Evolutionary conservation across 2,797 vertebrate genomes (phyloP), one percentile per base, ranked within the genome.

Genomic region (Neopelma chrysocephalum): DNA sequence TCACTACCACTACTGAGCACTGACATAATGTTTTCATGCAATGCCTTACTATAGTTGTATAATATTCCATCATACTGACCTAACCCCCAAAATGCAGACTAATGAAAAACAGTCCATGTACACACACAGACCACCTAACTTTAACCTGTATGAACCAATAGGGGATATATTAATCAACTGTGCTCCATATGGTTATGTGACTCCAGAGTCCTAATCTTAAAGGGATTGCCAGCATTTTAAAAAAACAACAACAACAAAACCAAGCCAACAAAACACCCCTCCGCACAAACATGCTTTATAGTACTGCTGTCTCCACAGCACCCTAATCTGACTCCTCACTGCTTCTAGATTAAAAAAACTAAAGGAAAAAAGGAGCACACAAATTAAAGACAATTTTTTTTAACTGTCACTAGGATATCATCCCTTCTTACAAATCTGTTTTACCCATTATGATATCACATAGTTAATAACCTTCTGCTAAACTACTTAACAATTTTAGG

Each of bases 121-220:
- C 31, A 57, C 34, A 36, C 13, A 61, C 1, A 73, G 84, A 58
- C 12, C 25, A 53, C 51, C 76, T 56, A 70, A 82, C 19, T 15
- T 77, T 40, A 43, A 56, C 27, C 56, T 71, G 7, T 16, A 90
- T 27, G 53, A 78, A 81, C 40, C 43, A 71, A n/a, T 0, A 83
- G 10, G 29, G 19, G 48, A 72, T 47, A 15, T 38, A 84, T 3
- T 57, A 25, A 77, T 50, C 78, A 85, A 32, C 17, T 66, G 12
- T 69, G n/a, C 12, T 81, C 13, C 40, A 68, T 31, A 45, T 2
- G 5, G 22, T 4, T 80, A 36, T 38, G 54, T 0, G 0, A 42
- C 20, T 31, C 25, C 8, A 40, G 8, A 73, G 21, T 25, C 58
- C 71, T 50, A 71, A 53, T 27, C 22, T 43, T 79, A n/a, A 82